Conservation (phyloP, 2,888 invertebrate genomes). For the Hecatera dysodea region DNA sequence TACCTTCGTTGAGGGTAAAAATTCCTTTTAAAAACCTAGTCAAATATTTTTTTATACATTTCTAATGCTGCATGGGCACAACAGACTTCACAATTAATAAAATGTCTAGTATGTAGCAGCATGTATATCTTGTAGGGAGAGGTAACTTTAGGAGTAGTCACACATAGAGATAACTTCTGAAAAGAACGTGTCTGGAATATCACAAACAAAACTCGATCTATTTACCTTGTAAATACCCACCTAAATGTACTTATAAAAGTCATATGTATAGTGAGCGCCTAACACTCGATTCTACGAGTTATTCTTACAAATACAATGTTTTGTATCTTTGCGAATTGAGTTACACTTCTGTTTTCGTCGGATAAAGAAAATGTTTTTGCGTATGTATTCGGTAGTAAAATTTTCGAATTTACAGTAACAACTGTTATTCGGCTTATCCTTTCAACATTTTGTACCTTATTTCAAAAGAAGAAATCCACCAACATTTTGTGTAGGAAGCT, state of each 20-base stretch:
- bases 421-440: not conserved
- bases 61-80: not conserved
- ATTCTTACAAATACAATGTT: constrained; percentile 3
- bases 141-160: not conserved
- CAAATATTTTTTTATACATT: not conserved
- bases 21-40: not conserved
- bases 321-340: constrained; percentile 20
- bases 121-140: no score
- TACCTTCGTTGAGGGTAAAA: not conserved
- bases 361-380: constrained; percentile 28
- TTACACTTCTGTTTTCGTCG: constrained; percentile 13
- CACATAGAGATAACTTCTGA: constrained; percentile 19
- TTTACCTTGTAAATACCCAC: constrained; percentile 14
- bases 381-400: constrained; percentile 19
- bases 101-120: not conserved
- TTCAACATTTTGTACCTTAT: not conserved
- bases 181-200: constrained; percentile 38
- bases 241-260: not conserved
- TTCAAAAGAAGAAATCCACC: constrained; percentile 5
- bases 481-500: not conserved
- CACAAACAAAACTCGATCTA: constrained; percentile 13
- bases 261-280: not conserved
- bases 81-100: constrained; percentile 18
- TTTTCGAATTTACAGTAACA: constrained; percentile 5
- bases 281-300: constrained; percentile 10